Base-by-base conservation (phyloP, 2,888 invertebrate species). In the Entomobrya multifasciata region DNA sequence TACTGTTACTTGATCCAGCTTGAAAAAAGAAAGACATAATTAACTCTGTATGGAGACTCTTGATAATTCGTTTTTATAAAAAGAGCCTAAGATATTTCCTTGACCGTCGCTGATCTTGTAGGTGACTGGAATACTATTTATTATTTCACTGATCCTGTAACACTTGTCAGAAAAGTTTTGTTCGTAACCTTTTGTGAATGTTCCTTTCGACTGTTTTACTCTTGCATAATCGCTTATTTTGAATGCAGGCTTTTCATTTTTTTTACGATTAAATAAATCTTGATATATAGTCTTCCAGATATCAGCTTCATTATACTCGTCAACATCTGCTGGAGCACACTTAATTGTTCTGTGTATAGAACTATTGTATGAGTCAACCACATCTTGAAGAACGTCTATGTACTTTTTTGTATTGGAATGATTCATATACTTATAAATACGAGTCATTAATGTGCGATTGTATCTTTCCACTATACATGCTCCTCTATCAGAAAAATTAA, bases 401-500 rank as follows among this genome's bases (percentile, higher is more conserved):
- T 79, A 88, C 0, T 52, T 15, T 62, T 82, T 79, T 15, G 82
- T 57, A 1, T 67, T 57, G n/a, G 0, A 47, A 13, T 36, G 60
- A 17, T 74, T 77, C 27, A 87, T 52, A 57, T 85, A 88, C 47
- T 76, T 85, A 20, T 30, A 49, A 0, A 89, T 20, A 47, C 52
- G 77, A 1, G 20, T 72, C 55, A 84, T 22, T n/a, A 89, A 11
- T 11, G 87, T 88, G 1, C 70, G 2, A 60, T 89, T 87, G 57
- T 87, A 89, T 6, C 78, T 20, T 79, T 89, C 88, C n/a, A 84
- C 78, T 4, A 88, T 41, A 3, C 30, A 20, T 4, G 87, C 49
- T 41, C 78, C 78, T 20, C 62, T 41, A 0, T 89, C 87, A 27
- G 81, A 81, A 41, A 81, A 78, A 44, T 60, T 87, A 17, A 36